Conservation (phyloP, 2,888 invertebrate species). For the Diloba caeruleocephala region DNA sequence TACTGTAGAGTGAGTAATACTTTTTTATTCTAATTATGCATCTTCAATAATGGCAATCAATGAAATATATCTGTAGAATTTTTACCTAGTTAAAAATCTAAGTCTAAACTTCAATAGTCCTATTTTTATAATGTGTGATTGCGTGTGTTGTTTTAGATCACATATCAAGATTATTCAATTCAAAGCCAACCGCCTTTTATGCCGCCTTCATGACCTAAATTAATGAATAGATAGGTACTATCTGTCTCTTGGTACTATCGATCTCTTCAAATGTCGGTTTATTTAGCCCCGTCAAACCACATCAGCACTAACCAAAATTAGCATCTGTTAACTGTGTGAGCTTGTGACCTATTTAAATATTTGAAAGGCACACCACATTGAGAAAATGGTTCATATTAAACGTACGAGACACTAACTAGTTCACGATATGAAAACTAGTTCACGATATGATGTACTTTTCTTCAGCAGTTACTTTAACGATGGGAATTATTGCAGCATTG, state of each 20-base stretch:
- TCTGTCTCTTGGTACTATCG: slow-evolving; percentile 11
- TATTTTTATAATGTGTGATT: slow-evolving; percentile 33
- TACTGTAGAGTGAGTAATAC: slow-evolving; percentile 20
- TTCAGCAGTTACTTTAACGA: slow-evolving; percentile 61
- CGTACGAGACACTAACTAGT: slow-evolving; percentile 35
- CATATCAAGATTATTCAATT: slow-evolving; percentile 24
- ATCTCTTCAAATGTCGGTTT: slow-evolving; percentile 7
- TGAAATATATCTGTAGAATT: slow-evolving; percentile 16
- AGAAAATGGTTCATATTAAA: slow-evolving; percentile 45
- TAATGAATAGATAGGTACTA: slow-evolving; percentile 4
- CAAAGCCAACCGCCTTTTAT: slow-evolving; percentile 16
- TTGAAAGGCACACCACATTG: slow-evolving; percentile 45
- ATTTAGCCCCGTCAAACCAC: slow-evolving; percentile 25
- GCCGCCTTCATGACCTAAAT: slow-evolving; percentile 7
- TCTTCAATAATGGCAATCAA: slow-evolving; percentile 13
- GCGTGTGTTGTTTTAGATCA: slow-evolving; percentile 30
- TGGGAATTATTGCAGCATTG: slow-evolving; percentile 70
- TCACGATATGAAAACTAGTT: slow-evolving; percentile 46
- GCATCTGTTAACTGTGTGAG: slow-evolving; percentile 44
- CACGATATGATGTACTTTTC: slow-evolving; percentile 46
- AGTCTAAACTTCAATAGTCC: slow-evolving; percentile 30
- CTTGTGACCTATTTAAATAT: slow-evolving; percentile 46
- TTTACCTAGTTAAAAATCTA: slow-evolving; percentile 17
- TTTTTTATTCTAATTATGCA: slow-evolving; percentile 30
- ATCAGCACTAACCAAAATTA: slow-evolving; percentile 42